Percentiles rank a stretch among this genome's conserved stretches.
Evolutionary conservation across 2,797 vertebrate genomes (phyloP).

Genomic region (Chaenodraco wilsoni): DNA sequence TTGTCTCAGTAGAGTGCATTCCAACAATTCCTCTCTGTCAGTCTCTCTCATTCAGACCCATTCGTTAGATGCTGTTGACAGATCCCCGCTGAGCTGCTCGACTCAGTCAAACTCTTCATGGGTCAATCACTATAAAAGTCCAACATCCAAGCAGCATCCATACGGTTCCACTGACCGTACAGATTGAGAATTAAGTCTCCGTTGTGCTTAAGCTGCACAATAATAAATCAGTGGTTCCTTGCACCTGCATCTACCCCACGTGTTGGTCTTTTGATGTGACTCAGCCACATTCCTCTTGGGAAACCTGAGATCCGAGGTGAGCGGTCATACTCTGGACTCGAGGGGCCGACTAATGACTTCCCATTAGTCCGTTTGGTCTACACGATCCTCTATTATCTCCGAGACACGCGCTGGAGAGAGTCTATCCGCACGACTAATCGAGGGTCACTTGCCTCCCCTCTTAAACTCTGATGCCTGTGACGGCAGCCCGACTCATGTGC

Average conservation of each 20-base stretch:
- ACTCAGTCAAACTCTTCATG: slow-evolving; percentile 10
- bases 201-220: not conserved
- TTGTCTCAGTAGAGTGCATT: slow-evolving; percentile 68
- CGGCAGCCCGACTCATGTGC: slow-evolving; percentile 16
- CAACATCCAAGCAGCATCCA: not conserved
- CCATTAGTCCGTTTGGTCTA: slow-evolving; percentile 56
- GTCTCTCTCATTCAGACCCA: slow-evolving; percentile 57
- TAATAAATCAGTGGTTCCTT: slow-evolving; percentile 16
- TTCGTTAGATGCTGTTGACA: slow-evolving; percentile 68
- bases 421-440: slow-evolving; percentile 69
- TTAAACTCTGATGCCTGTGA: slow-evolving; percentile 38
- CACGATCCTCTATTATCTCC: slow-evolving; percentile 65
- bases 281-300: slow-evolving; percentile 68
- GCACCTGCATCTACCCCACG: slow-evolving; percentile 32
- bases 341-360: slow-evolving; percentile 61
- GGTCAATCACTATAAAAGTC: not conserved
- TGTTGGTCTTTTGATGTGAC: slow-evolving; percentile 41
- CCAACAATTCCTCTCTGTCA: slow-evolving; percentile 74
- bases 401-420: slow-evolving; percentile 64
- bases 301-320: slow-evolving; percentile 66
- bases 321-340: slow-evolving; percentile 34
- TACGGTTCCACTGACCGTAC: too few relatives aligned
- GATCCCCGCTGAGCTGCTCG: slow-evolving; percentile 56
- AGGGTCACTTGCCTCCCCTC: slow-evolving; percentile 53
- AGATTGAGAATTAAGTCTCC: not conserved